phyloP scores from a whole-genome alignment of 2,113 vertebrate genomes.

The Ahaetulla prasina region DNA sequence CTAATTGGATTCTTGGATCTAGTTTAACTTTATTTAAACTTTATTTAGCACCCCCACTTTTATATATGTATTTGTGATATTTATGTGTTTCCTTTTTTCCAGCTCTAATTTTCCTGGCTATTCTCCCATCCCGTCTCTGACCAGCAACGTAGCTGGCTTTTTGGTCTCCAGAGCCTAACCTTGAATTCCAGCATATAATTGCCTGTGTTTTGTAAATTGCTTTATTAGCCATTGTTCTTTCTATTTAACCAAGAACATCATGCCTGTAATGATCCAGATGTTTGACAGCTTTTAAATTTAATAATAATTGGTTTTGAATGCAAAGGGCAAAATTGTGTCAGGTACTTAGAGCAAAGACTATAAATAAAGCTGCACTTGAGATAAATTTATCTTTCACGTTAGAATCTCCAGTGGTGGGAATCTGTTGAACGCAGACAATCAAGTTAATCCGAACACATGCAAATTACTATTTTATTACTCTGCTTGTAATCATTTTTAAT shows the following conservation, averaged over 20 bases:
- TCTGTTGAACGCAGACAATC: background rate
- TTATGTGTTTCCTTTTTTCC: background rate
- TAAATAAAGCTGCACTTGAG: background rate
- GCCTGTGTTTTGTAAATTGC: background rate
- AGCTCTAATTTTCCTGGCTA: background rate
- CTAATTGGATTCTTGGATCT: background rate
- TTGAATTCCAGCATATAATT: background rate
- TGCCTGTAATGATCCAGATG: constrained; percentile 4
- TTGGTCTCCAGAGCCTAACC: background rate
- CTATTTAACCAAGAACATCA: background rate
- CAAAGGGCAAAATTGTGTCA: constrained; percentile 5
- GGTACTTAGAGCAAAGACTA: constrained; percentile 3
- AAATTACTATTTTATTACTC: background rate
- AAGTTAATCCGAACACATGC: constrained; percentile 10
- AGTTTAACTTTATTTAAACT: no score
- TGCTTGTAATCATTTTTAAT: constrained; percentile 6
- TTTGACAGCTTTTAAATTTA: constrained; percentile 22
- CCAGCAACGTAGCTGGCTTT: background rate
- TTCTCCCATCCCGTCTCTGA: background rate
- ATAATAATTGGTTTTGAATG: background rate
- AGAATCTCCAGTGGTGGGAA: background rate
- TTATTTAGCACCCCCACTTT: no score
- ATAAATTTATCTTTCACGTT: background rate
- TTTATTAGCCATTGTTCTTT: background rate
- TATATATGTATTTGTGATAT: background rate